phyloP scores from a whole-genome alignment of 2,113 vertebrate species.

The Girardinichthys multiradiatus region DNA sequence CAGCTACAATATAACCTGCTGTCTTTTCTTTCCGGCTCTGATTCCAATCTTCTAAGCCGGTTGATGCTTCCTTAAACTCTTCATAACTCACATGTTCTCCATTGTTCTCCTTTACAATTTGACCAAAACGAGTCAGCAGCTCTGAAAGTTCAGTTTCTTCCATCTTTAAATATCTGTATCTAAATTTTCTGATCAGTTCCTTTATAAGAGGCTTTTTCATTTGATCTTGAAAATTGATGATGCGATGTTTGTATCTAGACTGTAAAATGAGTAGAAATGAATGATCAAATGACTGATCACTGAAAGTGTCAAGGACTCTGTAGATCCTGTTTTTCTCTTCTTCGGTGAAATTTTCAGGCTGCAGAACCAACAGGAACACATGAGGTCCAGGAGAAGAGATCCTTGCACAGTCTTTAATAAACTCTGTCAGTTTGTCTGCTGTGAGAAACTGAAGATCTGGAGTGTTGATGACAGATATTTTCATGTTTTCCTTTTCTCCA shows the following conservation, averaged over 20 bases:
- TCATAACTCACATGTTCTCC: background rate
- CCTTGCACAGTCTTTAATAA: background rate
- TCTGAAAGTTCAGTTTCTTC: background rate
- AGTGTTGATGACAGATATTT: slow-evolving; percentile 25
- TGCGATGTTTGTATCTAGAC: too few species aligned
- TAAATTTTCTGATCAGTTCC: fast-evolving
- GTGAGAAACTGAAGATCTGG: slow-evolving; percentile 6
- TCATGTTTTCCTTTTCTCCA: fast-evolving
- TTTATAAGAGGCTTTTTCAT: background rate
- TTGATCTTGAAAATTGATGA: too few species aligned
- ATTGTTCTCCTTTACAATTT: background rate
- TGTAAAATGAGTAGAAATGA: slow-evolving; percentile 31
- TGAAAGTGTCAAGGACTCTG: slow-evolving; percentile 8
- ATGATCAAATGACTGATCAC: slow-evolving; percentile 10
- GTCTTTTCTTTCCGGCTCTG: background rate
- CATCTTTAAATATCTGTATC: background rate
- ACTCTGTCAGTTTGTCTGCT: background rate
- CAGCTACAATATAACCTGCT: background rate
- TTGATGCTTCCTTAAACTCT: too few species aligned
- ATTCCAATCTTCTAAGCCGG: background rate
- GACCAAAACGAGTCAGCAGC: background rate
- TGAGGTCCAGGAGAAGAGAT: slow-evolving; percentile 54
- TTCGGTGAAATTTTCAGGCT: slow-evolving; percentile 48
- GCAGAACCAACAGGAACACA: slow-evolving; percentile 55
- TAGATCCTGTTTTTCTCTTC: slow-evolving; percentile 14